Evolutionary conservation across 1,140 invertebrate genomes (phyloP), one percentile per base, ranked within the genome.

Genomic region (Delia radicum): DNA sequence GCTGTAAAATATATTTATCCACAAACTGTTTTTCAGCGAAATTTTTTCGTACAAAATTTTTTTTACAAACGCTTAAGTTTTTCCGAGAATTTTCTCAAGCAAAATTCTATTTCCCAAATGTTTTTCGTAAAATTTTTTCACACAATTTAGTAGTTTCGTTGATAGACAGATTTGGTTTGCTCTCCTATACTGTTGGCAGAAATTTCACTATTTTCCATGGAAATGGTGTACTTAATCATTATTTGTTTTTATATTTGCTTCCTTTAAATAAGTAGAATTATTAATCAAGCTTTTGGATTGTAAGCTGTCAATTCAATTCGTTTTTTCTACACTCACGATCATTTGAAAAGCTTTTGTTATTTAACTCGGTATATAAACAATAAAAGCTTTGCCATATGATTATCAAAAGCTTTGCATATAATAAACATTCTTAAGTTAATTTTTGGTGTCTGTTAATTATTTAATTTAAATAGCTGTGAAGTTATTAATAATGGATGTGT

Each of bases 401-500:
- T 55, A 55, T 4, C 3, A 55, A 55, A 42, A 42, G 37, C 37
- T 42, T 42, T 13, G 12, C 15, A 5, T 42, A 15, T 42, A 55
- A 24, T 8, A 21, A 55, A 55, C n/a, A 55, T 55, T 55, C 48
- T 55, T 55, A 55, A 24, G 48, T 24, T 55, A 55, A 55, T 24
- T 55, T 8, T 10, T 42, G 37, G 12, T 42, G 37, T 42, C 37
- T 42, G 37, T 42, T 42, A 42, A 42, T 42, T 37, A 37, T 37
- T 37, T 21, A 55, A 55, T 55, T 55, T 21, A 55, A 55, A 55
- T 55, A 55, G 48, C 48, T 69, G 65, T 69, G 65, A 69, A 69
- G 29, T 69, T 69, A 69, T 69, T 69, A 33, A 69, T 69, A n/a
- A n/a, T 7, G 21, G 48, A 55, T 55, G n/a, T 55, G 48, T 55